These are phyloP conservation scores for Lemur catta DNA, from an alignment of 2,797 vertebrate genomes.

Conservation along the genomic window DNA sequence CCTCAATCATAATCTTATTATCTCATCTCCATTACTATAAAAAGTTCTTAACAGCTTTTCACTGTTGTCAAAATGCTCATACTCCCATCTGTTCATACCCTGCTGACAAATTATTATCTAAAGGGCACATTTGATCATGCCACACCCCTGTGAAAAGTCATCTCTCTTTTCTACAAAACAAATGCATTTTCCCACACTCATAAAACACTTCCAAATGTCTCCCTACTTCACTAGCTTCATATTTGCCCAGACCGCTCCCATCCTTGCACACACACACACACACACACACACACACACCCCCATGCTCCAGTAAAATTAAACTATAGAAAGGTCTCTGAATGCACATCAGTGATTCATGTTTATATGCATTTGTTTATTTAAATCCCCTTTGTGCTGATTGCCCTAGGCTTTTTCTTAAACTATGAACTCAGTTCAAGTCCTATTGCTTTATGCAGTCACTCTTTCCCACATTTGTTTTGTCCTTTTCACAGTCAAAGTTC, in stretches of 20 bases:
- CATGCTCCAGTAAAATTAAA: background rate
- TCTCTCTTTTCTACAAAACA: background rate
- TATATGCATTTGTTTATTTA: background rate
- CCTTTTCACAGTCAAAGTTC: background rate
- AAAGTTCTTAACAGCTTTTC: background rate
- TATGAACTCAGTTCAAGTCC: background rate
- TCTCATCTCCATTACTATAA: background rate
- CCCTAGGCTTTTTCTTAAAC: background rate
- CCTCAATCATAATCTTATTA: background rate
- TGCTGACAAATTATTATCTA: background rate
- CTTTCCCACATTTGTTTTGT: background rate
- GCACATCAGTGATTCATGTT: background rate
- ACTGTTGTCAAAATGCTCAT: background rate
- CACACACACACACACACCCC: accelerated
- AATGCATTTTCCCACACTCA: background rate
- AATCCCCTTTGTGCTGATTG: background rate
- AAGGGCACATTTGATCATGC: background rate
- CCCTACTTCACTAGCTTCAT: background rate
- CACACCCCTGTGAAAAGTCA: background rate
- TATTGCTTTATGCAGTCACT: background rate
- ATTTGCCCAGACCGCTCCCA: accelerated
- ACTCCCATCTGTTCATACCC: background rate
- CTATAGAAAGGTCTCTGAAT: background rate
- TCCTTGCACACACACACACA: accelerated
- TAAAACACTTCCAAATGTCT: background rate